These are phyloP conservation scores for Stramonita haemastoma DNA, from an alignment of 2,888 invertebrate species.

Conservation along the genomic window DNA sequence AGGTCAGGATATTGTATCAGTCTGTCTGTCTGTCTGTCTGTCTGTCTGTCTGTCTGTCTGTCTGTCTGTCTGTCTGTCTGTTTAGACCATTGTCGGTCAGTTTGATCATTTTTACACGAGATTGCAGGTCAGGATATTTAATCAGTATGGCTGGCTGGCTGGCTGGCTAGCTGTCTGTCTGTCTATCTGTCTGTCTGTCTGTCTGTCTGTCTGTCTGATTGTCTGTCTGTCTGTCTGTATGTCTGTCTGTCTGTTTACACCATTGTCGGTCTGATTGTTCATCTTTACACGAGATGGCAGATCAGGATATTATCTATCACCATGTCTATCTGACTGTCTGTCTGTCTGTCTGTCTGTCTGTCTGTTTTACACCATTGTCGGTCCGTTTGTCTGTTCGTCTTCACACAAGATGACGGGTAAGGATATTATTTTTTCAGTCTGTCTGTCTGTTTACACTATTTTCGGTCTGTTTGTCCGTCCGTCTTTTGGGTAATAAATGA, in stretches of 20 bases:
- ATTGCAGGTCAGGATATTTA: not conserved
- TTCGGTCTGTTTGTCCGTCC: not conserved
- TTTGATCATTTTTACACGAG: not conserved
- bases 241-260: no score
- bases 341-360: not conserved
- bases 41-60: not conserved
- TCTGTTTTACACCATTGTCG: not conserved
- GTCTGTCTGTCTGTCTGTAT: no score
- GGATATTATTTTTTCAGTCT: not conserved
- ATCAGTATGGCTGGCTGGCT: not conserved
- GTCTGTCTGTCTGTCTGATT: no score
- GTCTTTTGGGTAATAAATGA: no score
- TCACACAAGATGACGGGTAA: no score
- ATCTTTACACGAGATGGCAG: no score
- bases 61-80: not conserved
- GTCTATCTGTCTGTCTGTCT: not conserved
- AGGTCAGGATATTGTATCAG: constrained; percentile 55
- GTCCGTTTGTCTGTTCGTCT: not conserved
- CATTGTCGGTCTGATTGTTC: no score
- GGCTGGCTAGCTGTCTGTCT: not conserved
- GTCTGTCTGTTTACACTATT: not conserved
- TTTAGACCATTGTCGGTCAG: not conserved
- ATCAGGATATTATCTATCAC: not conserved
- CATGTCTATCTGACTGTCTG: not conserved
- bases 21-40: not conserved